Evolutionary conservation across 2,888 invertebrate species (phyloP), one percentile per base, ranked within the genome.

Genomic region (Chymomyza caudatula): DNA sequence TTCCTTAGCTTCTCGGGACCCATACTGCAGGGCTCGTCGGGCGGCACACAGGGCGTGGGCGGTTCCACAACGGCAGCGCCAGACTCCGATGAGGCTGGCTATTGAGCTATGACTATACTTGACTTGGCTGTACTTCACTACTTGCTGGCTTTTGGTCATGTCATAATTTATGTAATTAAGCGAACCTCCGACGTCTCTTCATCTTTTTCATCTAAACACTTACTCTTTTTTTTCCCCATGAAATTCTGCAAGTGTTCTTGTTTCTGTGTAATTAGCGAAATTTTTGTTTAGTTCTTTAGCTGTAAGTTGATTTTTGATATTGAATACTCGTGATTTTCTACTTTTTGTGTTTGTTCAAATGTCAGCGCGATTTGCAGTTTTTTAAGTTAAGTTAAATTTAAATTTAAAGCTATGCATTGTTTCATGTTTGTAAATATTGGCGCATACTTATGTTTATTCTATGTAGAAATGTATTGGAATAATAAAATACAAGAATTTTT

Each of bases 21-120:
- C 29, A 90, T 91, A 49, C 69, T 91, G 49, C 90, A 90, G 76
- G 90, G 90, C 19, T 90, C 90, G 20, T 87, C 90, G n/a, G 90
- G 89, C 13, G 88, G 86, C 58, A 75, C 72, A 17, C 82, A 76
- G 43, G 78, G 77, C 13, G 75, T 83, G 2, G 85, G 77, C 15
- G 85, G 87, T 19, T 85, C 67, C 25, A 82, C 89, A 64, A 86
- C 89, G 65, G 75, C 86, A 15, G 80, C 88, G 2, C 89, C 90
- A 2, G 90, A 88, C 61, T 88, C 89, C 3, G 90, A 89, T 73
- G 90, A 90, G 74, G 89, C 89, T 66, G 89, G 88, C 60, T 90
- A 90, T 76, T 90, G 88, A 69, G 54, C 11, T 19, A n/a, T 20
- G 52, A 57, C 23, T 22, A 29, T 37, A 22, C 44, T 37, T 29